A percentile compares a stretch with the other conserved stretches of the same genome.
Evolutionary conservation across 2,113 vertebrate species (phyloP).

Genomic region (Zootoca vivipara): DNA sequence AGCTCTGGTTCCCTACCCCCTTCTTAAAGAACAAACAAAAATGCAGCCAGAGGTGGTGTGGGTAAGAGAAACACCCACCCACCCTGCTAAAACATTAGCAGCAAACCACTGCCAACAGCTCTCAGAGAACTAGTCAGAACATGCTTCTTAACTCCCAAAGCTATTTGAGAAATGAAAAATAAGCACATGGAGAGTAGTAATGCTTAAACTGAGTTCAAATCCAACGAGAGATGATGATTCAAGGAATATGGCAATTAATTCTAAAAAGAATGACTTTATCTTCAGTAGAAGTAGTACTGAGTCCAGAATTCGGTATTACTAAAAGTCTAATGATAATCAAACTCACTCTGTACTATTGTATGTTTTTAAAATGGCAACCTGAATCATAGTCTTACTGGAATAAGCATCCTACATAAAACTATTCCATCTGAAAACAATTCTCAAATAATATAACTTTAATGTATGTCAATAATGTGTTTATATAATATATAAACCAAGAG

Average conservation of each 20-base stretch:
- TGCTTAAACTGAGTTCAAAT: background rate
- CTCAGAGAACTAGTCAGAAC: background rate
- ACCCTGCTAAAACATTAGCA: background rate
- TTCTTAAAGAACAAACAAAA: background rate
- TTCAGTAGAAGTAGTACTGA: rapidly evolving
- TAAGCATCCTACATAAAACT: background rate
- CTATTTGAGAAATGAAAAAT: background rate
- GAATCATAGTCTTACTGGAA: rapidly evolving
- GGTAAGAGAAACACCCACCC: background rate
- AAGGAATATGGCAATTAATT: background rate
- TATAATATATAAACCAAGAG: background rate
- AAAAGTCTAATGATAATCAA: background rate
- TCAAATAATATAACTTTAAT: background rate
- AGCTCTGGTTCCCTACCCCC: background rate
- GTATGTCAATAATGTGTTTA: background rate
- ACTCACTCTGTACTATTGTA: background rate
- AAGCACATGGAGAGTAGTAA: background rate
- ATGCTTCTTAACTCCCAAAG: background rate
- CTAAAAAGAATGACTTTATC: background rate
- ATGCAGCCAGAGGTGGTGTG: background rate
- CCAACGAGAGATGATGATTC: background rate
- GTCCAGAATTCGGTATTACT: background rate
- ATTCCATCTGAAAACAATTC: background rate
- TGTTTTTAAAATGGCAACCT: background rate
- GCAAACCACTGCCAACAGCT: background rate